These are phyloP conservation scores for Mellilla xanthometata DNA, from an alignment of 2,888 invertebrate genomes.

Conservation along the genomic window DNA sequence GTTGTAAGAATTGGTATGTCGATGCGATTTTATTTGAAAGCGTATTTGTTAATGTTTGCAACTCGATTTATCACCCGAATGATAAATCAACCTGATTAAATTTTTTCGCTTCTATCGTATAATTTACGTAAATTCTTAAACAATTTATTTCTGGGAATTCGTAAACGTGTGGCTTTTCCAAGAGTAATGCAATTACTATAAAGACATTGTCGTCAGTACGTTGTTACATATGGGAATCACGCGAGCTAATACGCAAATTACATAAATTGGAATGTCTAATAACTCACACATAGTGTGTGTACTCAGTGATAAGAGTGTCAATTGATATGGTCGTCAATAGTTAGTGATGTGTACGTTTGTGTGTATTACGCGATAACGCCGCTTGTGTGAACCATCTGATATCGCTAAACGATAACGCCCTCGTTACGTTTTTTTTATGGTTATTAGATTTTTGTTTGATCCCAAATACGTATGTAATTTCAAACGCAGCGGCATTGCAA, in stretches of 20 bases:
- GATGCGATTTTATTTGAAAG: no score
- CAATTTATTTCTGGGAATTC: slow-evolving; percentile 29
- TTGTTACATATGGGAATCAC: slow-evolving; percentile 38
- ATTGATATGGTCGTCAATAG: slow-evolving; percentile 36
- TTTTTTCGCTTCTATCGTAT: background rate
- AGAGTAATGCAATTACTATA: no score
- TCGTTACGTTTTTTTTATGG: background rate
- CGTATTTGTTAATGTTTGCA: no score
- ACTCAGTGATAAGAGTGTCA: slow-evolving; percentile 37
- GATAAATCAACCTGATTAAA: no score
- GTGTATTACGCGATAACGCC: slow-evolving; percentile 8
- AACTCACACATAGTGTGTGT: slow-evolving; percentile 37
- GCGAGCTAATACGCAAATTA: slow-evolving; percentile 32
- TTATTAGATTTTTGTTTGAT: no score
- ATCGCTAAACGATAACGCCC: slow-evolving; percentile 13
- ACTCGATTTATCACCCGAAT: no score
- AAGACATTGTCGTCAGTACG: slow-evolving; percentile 27
- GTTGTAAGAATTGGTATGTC: background rate
- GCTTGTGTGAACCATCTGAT: slow-evolving; percentile 10
- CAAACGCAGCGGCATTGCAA: no score
- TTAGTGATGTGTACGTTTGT: slow-evolving; percentile 1
- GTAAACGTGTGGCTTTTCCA: slow-evolving; percentile 32
- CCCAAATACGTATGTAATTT: no score
- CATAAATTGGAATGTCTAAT: slow-evolving; percentile 36
- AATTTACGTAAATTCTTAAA: background rate